Percentiles rank a stretch among this genome's conserved stretches.
Conservation (phyloP, 1,140 invertebrate genomes). For the Stegodyphus dumicola region DNA sequence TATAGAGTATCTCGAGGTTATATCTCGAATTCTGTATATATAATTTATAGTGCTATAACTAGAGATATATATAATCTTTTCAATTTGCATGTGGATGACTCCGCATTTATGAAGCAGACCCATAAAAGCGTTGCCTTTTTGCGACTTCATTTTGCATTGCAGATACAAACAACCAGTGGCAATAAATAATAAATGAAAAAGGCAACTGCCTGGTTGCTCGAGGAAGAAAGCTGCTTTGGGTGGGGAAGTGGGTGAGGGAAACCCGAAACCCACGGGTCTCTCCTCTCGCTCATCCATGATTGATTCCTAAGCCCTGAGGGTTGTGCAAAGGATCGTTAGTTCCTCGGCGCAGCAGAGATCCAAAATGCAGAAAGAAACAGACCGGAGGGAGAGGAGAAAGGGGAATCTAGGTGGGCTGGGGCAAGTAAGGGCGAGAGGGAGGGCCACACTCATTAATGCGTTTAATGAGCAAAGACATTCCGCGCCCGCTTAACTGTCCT, state of each 20-base stretch:
- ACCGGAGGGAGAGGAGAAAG: neutral
- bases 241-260: neutral
- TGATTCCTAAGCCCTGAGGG: slow-evolving; percentile 29
- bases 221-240: slow-evolving; percentile 5
- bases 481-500: neutral
- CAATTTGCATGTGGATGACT: no score
- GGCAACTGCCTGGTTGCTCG: no score
- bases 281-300: slow-evolving; percentile 20
- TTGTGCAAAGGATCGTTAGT: slow-evolving; percentile 27
- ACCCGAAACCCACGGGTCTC: slow-evolving; percentile 6
- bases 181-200: no score
- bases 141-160: no score
- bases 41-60: no score
- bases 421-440: neutral
- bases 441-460: slow-evolving; percentile 18
- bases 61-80: no score
- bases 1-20: no score
- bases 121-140: no score
- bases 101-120: no score
- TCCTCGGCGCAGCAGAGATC: no score
- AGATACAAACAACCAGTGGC: no score
- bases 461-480: slow-evolving; percentile 37
- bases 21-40: no score
- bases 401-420: neutral
- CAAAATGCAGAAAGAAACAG: neutral